Conservation (phyloP, 2,113 vertebrate species). For the Alethe castanea region DNA sequence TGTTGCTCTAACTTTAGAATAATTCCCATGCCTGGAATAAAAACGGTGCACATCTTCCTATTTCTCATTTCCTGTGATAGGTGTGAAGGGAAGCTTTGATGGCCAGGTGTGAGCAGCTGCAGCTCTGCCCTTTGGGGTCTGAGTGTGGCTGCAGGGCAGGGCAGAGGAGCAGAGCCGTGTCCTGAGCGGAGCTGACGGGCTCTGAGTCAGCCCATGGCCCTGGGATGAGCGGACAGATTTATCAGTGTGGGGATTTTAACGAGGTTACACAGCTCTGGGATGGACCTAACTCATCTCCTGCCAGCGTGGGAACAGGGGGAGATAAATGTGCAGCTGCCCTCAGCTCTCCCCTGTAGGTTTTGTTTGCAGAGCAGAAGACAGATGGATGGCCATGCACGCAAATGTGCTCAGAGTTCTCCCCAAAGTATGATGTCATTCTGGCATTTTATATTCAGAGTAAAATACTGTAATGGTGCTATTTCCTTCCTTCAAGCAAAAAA, state of each 20-base stretch:
- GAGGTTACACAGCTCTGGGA: background rate
- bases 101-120: background rate
- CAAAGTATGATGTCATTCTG: background rate
- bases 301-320: background rate
- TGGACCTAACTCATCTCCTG: background rate
- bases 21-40: background rate
- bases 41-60: background rate
- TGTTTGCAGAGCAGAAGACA: background rate
- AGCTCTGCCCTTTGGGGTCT: background rate
- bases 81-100: background rate
- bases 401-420: background rate
- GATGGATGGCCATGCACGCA: background rate
- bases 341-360: background rate
- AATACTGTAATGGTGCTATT: background rate
- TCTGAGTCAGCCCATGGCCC: background rate
- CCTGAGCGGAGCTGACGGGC: rapidly evolving
- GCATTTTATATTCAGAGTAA: background rate
- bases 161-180: background rate
- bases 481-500: conserved; percentile 12
- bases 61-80: background rate
- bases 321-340: background rate
- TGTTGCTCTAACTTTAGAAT: background rate
- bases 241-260: background rate
- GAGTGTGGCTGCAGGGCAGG: background rate
- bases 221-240: rapidly evolving